Base-by-base conservation (phyloP, 2,888 invertebrate species). In the Melanostoma scalare region DNA sequence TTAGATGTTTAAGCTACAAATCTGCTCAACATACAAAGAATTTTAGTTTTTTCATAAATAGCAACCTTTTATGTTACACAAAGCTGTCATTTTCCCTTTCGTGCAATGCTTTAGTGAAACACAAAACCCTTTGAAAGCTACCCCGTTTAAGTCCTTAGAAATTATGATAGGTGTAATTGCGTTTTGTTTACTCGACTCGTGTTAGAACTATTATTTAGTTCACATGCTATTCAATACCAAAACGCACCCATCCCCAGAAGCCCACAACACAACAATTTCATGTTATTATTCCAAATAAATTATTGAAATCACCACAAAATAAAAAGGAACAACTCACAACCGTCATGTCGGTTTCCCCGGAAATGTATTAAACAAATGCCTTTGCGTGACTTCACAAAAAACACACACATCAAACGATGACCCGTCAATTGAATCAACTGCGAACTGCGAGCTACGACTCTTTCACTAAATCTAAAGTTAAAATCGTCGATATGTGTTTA, bases 221-320 rank as follows among this genome's bases (percentile, higher is more conserved):
- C 35, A 40, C 31, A 46, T 35, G 30, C 6, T 8, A 60, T 60
- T 9, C 9, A 9, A 8, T 40, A 30, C 20, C 46, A 48, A 46
- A 52, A n/a, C 50, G 9, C 10, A n/a, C 40, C 10, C 4, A 30
- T 20, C 10, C 5, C 6, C 8, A 4, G 35, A 10, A 9, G 6
- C 10, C 48, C 35, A 20, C 9, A 31, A 4, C 33, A 33, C 52
- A 9, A 31, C 36, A 31, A 68, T 63, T 71, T 65, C 65, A 46
- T 40, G 40, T 60, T 36, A 50, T 65, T 52, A 52, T 65, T 61
- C n/a, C 50, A 44, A 73, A 73, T 73, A 67, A 78, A 73, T 78
- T 68, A 74, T 58, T 65, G 56, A 80, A 80, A 63, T 74, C 48
- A 56, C 60, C 58, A 10, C 6, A 10, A 48, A 46, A 61, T 53